Evolutionary conservation across 2,888 invertebrate genomes (phyloP), one percentile per base, ranked within the genome.

Genomic region (Brassicogethes aeneus): DNA sequence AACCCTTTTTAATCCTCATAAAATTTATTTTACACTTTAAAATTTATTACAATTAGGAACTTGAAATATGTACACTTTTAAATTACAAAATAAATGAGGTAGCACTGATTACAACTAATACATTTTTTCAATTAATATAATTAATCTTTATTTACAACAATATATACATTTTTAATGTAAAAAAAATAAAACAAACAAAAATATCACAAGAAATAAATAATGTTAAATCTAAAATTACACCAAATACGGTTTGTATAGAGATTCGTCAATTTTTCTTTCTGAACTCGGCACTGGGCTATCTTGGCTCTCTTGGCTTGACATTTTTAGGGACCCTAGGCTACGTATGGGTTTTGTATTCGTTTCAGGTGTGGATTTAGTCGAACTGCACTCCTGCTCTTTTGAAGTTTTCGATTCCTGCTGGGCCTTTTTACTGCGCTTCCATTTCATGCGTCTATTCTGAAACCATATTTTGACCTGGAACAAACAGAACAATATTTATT

Each of bases 401-500:
- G 59, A 74, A 34, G 57, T 56, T 69, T 85, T 85, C 16, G 88
- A 82, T 68, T 91, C 91, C 52, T 89, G 88, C 64, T 91, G 91
- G 0, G 92, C 91, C 61, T 95, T 95, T 76, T 95, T 95, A 50
- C 93, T 94, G 8, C 97, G 75, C 66, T 97, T 97, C 94, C 95
- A 95, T 66, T 96, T 96, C 96, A 96, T 96, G 56, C 96, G 80
- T 37, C 96, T 78, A 68, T 96, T 96, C 77, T 97, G 96, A 70
- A 97, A 97, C 96, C 94, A 95, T 58, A 95, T 94, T 76, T 94
- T 94, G 47, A 94, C 94, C 89, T 94, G 77, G 8, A 58, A 59
- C 54, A 49, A 64, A n/a, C n/a, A n/a, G 23, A 23, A 23, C 60
- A 10, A 23, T 23, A 23, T 23, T 23, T 23, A 10, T 23, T 23